These are phyloP conservation scores for Aurelia sp. DNA, from an alignment of 30 jellyfish, hydroid and myxozoan genomes.

Conservation along the genomic window DNA sequence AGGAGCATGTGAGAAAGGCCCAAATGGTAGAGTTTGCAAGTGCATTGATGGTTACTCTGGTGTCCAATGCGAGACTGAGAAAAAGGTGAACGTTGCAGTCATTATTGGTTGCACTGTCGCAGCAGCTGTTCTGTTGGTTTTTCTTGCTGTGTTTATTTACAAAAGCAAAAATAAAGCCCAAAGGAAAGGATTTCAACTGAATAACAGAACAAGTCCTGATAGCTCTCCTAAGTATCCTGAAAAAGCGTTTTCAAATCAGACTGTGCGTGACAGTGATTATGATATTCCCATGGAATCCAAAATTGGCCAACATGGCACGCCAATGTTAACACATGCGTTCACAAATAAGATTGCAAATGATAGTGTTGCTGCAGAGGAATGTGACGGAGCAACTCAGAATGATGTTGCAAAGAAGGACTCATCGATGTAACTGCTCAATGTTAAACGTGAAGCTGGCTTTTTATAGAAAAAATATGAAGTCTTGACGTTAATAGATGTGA, in stretches of 20 bases:
- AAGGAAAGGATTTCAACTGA: conserved; percentile 25
- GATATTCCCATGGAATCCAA: not conserved
- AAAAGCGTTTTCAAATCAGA: conserved; percentile 12
- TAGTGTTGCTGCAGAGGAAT: not conserved
- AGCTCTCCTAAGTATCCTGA: conserved; percentile 31
- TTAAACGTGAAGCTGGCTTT: no score
- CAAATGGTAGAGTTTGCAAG: conserved; percentile 56
- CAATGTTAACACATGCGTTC: conserved; percentile 26
- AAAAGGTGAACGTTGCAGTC: conserved; percentile 1
- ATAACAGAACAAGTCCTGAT: conserved; percentile 11
- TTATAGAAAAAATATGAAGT: no score
- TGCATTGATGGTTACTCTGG: conserved; percentile 22
- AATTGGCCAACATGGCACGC: not conserved
- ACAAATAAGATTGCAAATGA: conserved; percentile 41
- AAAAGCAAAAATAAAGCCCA: conserved; percentile 1
- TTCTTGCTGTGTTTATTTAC: not conserved
- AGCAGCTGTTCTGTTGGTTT: not conserved
- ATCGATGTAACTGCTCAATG: no score
- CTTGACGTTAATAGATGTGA: no score
- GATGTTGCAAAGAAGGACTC: no score
- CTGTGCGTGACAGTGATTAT: not conserved
- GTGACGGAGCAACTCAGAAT: not conserved
- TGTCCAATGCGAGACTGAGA: conserved; percentile 18
- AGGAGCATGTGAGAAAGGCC: conserved; percentile 39
- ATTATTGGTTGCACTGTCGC: conserved; percentile 38